Evolutionary conservation across 2,888 invertebrate genomes (phyloP).

Genomic region (Trichogramma evanescens): DNA sequence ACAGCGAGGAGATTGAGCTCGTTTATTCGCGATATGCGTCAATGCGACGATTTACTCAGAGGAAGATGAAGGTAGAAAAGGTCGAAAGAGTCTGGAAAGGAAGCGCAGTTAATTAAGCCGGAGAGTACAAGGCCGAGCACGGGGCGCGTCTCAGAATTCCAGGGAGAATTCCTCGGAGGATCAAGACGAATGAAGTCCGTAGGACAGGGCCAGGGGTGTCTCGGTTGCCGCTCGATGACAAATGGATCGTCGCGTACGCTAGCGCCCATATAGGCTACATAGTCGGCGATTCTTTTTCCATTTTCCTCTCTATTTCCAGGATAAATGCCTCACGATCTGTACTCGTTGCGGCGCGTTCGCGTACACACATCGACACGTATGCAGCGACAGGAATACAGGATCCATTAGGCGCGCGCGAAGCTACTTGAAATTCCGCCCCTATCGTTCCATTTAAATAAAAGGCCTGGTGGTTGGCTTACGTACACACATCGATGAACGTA

Average conservation of each 20-base stretch:
- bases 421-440: conserved; percentile 8
- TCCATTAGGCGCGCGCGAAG: conserved; percentile 1
- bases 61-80: no score
- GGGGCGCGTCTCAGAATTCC: background rate
- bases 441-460: conserved; percentile 10
- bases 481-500: no score
- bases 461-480: background rate
- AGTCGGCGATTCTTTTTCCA: no score
- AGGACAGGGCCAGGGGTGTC: conserved; percentile 19
- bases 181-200: conserved; percentile 30
- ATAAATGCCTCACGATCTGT: conserved; percentile 1
- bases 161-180: background rate
- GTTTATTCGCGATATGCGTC: no score
- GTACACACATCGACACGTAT: background rate
- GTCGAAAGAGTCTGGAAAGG: background rate
- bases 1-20: no score
- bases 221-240: conserved; percentile 27
- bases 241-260: conserved; percentile 28
- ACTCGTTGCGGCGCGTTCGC: background rate
- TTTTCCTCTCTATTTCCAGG: conserved; percentile 11
- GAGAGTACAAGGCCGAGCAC: background rate
- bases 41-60: no score
- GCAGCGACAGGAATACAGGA: background rate
- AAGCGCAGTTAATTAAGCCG: conserved; percentile 9
- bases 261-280: conserved; percentile 10